These are phyloP conservation scores for Pseudopleuronectes americanus DNA, from an alignment of 2,797 vertebrate genomes.

Conservation along the genomic window DNA sequence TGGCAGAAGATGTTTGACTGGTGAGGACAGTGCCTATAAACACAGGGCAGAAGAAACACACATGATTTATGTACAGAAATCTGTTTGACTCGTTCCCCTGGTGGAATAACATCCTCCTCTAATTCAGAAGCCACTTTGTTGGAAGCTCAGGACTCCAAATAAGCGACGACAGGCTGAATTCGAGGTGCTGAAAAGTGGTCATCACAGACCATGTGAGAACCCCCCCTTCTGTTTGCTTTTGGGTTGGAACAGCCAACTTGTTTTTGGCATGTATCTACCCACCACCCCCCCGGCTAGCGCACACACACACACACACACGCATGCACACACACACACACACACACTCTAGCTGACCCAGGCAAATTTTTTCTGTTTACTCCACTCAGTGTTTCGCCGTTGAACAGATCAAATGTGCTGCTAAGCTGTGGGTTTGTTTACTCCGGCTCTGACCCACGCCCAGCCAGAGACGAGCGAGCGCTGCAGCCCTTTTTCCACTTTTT, in stretches of 20 bases:
- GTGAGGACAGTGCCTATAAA: slow-evolving; percentile 26
- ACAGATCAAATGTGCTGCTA: slow-evolving; percentile 79
- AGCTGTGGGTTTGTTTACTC: slow-evolving; percentile 81
- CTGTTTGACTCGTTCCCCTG: background rate
- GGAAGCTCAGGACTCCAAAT: slow-evolving; percentile 32
- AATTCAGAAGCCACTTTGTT: slow-evolving; percentile 20
- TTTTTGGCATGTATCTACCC: slow-evolving; percentile 34
- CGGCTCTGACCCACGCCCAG: slow-evolving; percentile 72
- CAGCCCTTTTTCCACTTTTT: slow-evolving; percentile 68
- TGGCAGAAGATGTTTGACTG: slow-evolving; percentile 19
- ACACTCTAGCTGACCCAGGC: slow-evolving; percentile 60
- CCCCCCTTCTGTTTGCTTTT: slow-evolving; percentile 45
- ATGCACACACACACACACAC: slow-evolving; percentile 21
- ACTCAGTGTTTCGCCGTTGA: slow-evolving; percentile 77
- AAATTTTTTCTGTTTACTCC: slow-evolving; percentile 80
- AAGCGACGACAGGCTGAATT: slow-evolving; percentile 58
- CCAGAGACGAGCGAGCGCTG: slow-evolving; percentile 54
- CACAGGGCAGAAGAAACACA: slow-evolving; percentile 4
- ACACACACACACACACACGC: slow-evolving; percentile 14
- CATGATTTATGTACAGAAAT: slow-evolving; percentile 15
- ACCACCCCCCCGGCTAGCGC: background rate
- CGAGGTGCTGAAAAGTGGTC: slow-evolving; percentile 53
- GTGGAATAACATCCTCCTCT: slow-evolving; percentile 31
- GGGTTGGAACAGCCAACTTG: slow-evolving; percentile 58
- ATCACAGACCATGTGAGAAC: slow-evolving; percentile 28